Percentiles rank a stretch among this genome's conserved stretches.
Evolutionary conservation across 2,113 vertebrate species (phyloP).

Genomic region (Rhinoptilus africanus): DNA sequence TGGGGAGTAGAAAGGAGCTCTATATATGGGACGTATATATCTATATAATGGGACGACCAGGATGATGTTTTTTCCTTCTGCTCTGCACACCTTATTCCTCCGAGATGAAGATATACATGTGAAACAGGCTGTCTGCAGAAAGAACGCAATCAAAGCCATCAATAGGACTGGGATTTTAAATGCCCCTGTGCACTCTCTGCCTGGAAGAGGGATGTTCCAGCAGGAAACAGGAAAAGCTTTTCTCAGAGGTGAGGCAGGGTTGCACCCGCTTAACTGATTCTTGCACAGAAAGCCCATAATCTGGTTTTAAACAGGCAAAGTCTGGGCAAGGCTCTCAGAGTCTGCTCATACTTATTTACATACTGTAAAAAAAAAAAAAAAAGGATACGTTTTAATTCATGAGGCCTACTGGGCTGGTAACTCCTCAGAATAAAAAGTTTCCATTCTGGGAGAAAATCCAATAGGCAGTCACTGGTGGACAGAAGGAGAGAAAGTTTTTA

Average conservation of each 20-base stretch:
- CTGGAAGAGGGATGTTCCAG: neutral
- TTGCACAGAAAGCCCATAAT: neutral
- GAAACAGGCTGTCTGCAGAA: neutral
- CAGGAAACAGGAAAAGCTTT: neutral
- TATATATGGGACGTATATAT: no score
- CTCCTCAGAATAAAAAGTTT: neutral
- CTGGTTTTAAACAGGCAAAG: neutral
- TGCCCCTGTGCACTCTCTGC: neutral
- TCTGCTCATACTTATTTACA: neutral
- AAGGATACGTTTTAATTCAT: neutral
- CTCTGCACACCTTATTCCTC: neutral
- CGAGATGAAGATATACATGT: neutral
- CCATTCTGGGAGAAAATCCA: neutral
- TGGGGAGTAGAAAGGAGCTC: neutral
- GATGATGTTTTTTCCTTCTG: neutral
- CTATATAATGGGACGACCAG: fast-evolving
- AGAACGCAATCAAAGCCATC: neutral
- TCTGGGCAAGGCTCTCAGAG: neutral
- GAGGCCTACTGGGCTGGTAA: neutral
- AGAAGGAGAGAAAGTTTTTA: neutral
- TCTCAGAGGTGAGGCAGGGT: neutral
- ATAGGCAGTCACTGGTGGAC: neutral
- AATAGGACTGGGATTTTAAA: neutral
- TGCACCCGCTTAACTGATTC: neutral
- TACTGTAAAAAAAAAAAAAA: neutral